Evolutionary conservation across 2,113 vertebrate genomes (phyloP).

Genomic region (Prietella phreatophila): DNA sequence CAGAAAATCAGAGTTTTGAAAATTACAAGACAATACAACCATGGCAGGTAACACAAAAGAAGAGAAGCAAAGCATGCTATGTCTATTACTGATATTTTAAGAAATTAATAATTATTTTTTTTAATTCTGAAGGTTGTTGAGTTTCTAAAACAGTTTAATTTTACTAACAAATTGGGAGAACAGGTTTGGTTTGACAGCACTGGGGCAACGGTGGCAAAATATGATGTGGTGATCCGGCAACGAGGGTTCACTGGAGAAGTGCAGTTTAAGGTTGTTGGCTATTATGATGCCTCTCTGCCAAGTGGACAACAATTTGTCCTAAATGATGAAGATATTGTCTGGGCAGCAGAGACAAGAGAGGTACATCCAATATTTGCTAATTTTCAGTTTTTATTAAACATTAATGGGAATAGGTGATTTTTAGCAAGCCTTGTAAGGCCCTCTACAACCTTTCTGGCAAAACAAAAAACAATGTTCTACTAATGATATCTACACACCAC

Average conservation of each 20-base stretch:
- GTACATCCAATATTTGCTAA: neutral
- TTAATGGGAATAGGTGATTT: too few species aligned
- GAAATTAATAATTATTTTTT: neutral
- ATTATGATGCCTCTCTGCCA: conserved; percentile 69
- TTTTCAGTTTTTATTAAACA: too few species aligned
- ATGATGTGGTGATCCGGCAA: conserved; percentile 72
- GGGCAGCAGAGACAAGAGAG: conserved; percentile 56
- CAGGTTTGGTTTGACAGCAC: conserved; percentile 70
- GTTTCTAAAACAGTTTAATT: conserved; percentile 62
- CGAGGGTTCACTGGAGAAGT: conserved; percentile 54
- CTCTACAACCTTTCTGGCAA: too few species aligned
- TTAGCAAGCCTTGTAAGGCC: too few species aligned
- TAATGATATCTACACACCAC: too few species aligned
- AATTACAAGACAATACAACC: conserved; percentile 53
- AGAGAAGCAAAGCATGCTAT: neutral
- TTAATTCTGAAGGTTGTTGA: conserved; percentile 52
- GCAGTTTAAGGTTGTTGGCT: conserved; percentile 68
- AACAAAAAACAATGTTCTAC: too few species aligned
- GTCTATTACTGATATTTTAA: neutral
- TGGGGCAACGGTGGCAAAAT: conserved; percentile 64
- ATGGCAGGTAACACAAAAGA: conserved; percentile 61
- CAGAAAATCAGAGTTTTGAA: conserved; percentile 54
- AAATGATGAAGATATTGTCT: conserved; percentile 59
- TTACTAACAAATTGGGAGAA: conserved; percentile 63
- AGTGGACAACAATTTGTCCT: conserved; percentile 63